A percentile compares a stretch with the other conserved stretches of the same genome.
These are phyloP conservation scores for Frankliniella fusca DNA, from an alignment of 2,888 invertebrate species.

Conservation along the genomic window DNA sequence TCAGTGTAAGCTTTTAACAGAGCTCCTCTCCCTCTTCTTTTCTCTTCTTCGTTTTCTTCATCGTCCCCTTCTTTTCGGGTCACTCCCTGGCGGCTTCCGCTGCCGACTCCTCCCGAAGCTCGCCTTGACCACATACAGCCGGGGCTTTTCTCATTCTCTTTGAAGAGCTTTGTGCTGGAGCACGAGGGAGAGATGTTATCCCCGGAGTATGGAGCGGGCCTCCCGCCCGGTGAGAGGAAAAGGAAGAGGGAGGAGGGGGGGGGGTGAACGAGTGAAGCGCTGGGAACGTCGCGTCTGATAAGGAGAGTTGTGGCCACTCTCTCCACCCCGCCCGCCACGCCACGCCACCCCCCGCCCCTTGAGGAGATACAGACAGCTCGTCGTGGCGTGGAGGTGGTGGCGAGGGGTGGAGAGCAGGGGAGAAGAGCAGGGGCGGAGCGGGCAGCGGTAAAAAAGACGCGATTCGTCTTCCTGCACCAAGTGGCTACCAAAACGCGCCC, in stretches of 20 bases:
- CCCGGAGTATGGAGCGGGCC: too few relatives aligned
- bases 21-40: too few relatives aligned
- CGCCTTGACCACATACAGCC: conserved; percentile 1
- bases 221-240: background rate
- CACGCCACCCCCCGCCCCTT: background rate
- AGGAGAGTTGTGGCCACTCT: background rate
- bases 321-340: background rate
- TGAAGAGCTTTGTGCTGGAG: background rate
- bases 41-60: too few relatives aligned
- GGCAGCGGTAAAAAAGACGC: background rate
- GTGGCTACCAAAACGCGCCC: background rate
- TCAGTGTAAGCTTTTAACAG: too few relatives aligned
- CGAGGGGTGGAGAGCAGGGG: too few relatives aligned
- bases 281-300: background rate
- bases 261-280: background rate
- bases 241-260: background rate
- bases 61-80: too few relatives aligned
- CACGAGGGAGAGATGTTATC: background rate
- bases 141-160: conserved; percentile 16
- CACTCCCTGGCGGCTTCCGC: too few relatives aligned
- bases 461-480: conserved; percentile 13
- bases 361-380: background rate
- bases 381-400: background rate
- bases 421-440: background rate
- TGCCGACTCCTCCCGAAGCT: too few relatives aligned